Percentiles rank a stretch among this genome's conserved stretches.
phyloP scores from a whole-genome alignment of 2,888 invertebrate genomes.

The Rhagium mordax region DNA sequence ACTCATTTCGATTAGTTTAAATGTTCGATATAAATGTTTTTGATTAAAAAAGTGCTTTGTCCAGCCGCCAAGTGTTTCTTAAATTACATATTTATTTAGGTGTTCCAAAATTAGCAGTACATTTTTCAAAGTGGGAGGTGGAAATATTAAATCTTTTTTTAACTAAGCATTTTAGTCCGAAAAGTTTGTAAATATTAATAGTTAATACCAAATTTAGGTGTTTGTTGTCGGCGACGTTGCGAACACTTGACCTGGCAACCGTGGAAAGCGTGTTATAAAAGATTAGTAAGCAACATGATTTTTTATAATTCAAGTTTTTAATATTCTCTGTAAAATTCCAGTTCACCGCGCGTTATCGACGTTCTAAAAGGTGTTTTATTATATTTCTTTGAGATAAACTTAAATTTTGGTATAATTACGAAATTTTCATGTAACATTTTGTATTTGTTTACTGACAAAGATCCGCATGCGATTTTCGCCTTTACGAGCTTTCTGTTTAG shows the following conservation, averaged over 20 bases:
- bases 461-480: constrained; percentile 67
- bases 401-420: constrained; percentile 48
- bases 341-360: not conserved
- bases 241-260: constrained; percentile 70
- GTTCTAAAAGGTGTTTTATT: not conserved
- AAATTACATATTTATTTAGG: constrained; percentile 44
- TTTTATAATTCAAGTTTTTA: constrained; percentile 39
- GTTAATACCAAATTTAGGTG: constrained; percentile 67
- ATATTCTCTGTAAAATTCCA: constrained; percentile 20
- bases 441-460: constrained; percentile 76
- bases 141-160: constrained; percentile 51
- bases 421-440: constrained; percentile 61
- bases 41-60: constrained; percentile 32
- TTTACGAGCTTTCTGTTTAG: constrained; percentile 67
- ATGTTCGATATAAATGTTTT: constrained; percentile 37
- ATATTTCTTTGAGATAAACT: not conserved
- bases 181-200: constrained; percentile 44
- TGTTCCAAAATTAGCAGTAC: constrained; percentile 66
- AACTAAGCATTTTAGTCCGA: constrained; percentile 40
- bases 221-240: constrained; percentile 70
- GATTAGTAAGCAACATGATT: constrained; percentile 56
- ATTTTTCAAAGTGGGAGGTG: constrained; percentile 65
- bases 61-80: constrained; percentile 41
- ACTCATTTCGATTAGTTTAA: not conserved
- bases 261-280: constrained; percentile 68